Evolutionary conservation across 2,888 invertebrate species (phyloP).

Genomic region (Rhogogaster chlorosoma): DNA sequence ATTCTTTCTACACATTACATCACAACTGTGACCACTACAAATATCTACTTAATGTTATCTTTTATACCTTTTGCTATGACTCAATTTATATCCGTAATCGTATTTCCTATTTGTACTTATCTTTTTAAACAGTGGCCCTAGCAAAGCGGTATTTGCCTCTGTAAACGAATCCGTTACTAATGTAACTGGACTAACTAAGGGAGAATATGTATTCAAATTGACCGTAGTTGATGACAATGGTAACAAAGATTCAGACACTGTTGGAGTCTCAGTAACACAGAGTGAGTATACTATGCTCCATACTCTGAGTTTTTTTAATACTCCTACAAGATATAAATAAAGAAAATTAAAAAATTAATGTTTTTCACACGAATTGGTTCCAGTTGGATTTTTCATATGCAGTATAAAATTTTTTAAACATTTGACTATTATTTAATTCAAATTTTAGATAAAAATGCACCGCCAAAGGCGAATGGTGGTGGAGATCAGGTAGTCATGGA

Average conservation of each 20-base stretch:
- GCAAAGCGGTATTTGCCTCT: slow-evolving; percentile 76
- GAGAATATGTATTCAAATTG: slow-evolving; percentile 89
- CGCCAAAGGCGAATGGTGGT: slow-evolving; percentile 94
- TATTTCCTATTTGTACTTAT: not conserved
- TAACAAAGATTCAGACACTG: slow-evolving; percentile 87
- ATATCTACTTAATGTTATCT: no score
- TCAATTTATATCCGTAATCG: slow-evolving; percentile 10
- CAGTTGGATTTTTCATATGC: not conserved
- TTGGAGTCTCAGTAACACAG: slow-evolving; percentile 90
- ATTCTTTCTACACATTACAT: no score
- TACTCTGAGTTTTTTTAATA: slow-evolving; percentile 1
- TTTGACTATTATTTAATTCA: not conserved
- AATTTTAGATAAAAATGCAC: slow-evolving; percentile 89
- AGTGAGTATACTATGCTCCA: slow-evolving; percentile 81
- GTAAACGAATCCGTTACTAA: slow-evolving; percentile 86
- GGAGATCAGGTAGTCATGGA: slow-evolving; percentile 89
- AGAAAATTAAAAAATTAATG: not conserved
- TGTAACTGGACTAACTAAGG: slow-evolving; percentile 90
- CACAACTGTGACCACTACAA: no score
- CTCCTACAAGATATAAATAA: not conserved
- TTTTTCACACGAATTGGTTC: not conserved
- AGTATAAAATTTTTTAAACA: not conserved
- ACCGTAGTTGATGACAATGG: slow-evolving; percentile 92
- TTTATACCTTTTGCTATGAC: no score
- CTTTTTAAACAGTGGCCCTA: slow-evolving; percentile 79